A percentile compares a stretch with the other conserved stretches of the same genome.
Evolutionary conservation across 2,113 vertebrate species (phyloP).

Genomic region (Glaucidium brasilianum): DNA sequence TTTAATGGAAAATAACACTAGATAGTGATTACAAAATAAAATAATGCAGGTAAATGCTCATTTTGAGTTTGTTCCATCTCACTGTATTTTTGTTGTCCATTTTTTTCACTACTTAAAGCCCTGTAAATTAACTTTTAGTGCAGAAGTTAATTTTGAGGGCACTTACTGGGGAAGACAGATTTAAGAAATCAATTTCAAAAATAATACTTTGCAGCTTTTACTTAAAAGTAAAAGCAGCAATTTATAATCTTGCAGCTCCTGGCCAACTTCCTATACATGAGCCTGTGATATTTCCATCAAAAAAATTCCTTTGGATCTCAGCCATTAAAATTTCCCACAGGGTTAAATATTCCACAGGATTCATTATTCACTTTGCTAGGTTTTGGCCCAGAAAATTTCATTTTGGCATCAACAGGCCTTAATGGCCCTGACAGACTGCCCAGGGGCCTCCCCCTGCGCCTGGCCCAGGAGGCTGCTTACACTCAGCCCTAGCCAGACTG

Average conservation of each 20-base stretch:
- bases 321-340: neutral
- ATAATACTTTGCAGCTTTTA: neutral
- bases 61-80: neutral
- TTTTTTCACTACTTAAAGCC: neutral
- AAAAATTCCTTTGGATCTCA: neutral
- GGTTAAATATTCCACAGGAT: neutral
- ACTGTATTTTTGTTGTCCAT: neutral
- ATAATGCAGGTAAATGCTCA: neutral
- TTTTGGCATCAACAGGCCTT: neutral
- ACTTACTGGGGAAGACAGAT: neutral
- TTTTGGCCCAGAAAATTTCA: neutral
- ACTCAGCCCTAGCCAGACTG: neutral
- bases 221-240: neutral
- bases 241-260: neutral
- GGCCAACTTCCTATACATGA: neutral
- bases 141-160: neutral
- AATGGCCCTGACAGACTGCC: neutral
- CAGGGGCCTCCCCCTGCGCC: rapidly evolving
- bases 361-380: neutral
- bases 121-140: constrained; percentile 2
- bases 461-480: rapidly evolving
- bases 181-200: constrained; percentile 6
- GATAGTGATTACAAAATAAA: neutral
- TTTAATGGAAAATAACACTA: neutral
- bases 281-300: neutral